Evolutionary conservation across 2,113 vertebrate species (phyloP), one percentile per base, ranked within the genome.

Genomic region (Prionailurus bengalensis): DNA sequence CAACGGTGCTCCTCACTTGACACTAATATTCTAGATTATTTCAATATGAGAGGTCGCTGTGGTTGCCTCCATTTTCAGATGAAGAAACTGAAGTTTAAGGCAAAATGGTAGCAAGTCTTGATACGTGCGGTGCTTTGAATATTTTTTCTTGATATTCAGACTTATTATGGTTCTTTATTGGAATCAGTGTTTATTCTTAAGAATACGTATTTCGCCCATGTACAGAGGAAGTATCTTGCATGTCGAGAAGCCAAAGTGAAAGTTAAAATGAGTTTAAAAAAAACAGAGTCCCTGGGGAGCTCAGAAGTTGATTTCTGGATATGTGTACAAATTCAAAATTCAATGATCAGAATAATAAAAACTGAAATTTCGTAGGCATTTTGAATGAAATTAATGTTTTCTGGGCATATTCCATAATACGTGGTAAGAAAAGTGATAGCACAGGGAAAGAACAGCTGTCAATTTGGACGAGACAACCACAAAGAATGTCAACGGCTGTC

Each of bases 401-500:
- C 15, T 68, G 88, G 21, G 55, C 39, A 80, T 80, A 53, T 63
- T 95, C 33, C 23, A 42, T 88, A 95, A 61, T 74, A 74, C 0
- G 2, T 63, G 29, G 23, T 70, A 39, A 88, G 81, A 83, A 96
- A 87, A 48, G 10, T 65, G 14, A 80, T n/a, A 53, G 12, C 36
- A 10, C n/a, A 29, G 14, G 63, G 36, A 68, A 76, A 84, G n/a
- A 88, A 79, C 42, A 95, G 48, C 33, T 91, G 89, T 58, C 82
- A 74, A 2, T 55, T 89, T 93, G 90, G 65, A 91, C 1, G 15
- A 65, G 11, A 39, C 8, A 85, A 27, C 19, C 58, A 53, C 53
- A 80, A 68, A 48, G 74, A 96, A 84, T 91, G 65, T 93, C 94
- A 95, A 88, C 39, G 21, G 70, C 27, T 91, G 63, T 83, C 65